phyloP scores from a whole-genome alignment of 2,797 vertebrate genomes.

The Catharus ustulatus region DNA sequence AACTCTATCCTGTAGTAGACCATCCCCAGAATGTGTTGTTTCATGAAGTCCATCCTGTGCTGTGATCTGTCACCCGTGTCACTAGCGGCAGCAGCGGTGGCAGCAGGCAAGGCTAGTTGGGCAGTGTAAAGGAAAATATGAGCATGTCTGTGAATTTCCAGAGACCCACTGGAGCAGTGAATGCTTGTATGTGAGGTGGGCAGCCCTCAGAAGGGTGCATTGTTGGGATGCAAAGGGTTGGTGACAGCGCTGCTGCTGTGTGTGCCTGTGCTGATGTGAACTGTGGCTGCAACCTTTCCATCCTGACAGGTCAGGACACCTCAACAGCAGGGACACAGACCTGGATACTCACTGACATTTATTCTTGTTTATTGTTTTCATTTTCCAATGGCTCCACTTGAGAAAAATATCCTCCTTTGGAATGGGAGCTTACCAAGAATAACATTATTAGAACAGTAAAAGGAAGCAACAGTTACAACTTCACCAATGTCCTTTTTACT shows the following conservation, averaged over 20 bases:
- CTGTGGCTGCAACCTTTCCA: background rate
- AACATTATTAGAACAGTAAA: background rate
- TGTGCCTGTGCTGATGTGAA: background rate
- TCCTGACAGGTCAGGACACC: background rate
- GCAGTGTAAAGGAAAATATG: background rate
- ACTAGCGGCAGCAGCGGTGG: accelerated
- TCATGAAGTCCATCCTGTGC: accelerated
- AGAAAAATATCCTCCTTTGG: background rate
- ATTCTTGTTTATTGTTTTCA: background rate
- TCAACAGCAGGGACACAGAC: background rate
- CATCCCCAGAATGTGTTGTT: background rate
- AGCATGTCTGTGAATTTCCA: background rate
- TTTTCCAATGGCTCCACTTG: background rate
- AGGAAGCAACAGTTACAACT: background rate
- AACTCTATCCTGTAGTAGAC: background rate
- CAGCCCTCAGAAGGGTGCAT: accelerated
- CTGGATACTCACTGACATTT: background rate
- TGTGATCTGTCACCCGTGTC: background rate
- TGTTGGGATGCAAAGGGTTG: background rate
- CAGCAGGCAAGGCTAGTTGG: background rate
- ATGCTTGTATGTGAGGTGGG: background rate
- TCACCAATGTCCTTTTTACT: background rate
- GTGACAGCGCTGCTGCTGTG: background rate
- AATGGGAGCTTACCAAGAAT: background rate
- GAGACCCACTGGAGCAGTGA: no score